Evolutionary conservation across 2,113 vertebrate genomes (phyloP), one percentile per base, ranked within the genome.

Genomic region (Antechinus stuartii): DNA sequence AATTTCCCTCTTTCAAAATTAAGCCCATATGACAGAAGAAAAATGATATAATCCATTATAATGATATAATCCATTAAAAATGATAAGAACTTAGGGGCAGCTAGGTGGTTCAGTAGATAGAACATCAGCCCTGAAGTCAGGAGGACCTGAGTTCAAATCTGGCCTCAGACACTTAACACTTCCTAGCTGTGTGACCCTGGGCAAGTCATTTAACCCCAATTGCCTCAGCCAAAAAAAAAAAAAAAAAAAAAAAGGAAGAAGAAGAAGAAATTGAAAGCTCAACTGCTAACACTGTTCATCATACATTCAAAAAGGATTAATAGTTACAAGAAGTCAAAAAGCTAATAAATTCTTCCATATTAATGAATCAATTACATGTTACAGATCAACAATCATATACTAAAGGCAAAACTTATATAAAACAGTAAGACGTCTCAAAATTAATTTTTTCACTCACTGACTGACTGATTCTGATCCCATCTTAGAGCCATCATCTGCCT

Each of bases 381-480:
- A 94, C 35, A 10, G 2, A 95, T 93, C 97, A 96, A 96, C 24
- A 47, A 95, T 92, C 50, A 92, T 50, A 96, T 91, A 68, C 26
- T 93, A 90, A 54, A 97, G 91, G 14, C 90, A 94, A 91, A 9
- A 93, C 95, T 90, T 24, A 90, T 2, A 30, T 92, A 91, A 97
- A 93, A 91, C 91, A 97, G 95, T 84, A 94, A 95, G 96, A 23
- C 92, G 94, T 56, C 95, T 8, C 27, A 95, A 95, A 96, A 96
- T 94, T 2, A 92, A 96, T 94, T 95, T 95, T 98, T 98, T 96
- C 97, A 99, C 99, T 99, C 98, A 99, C 99, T 99, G 99, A 98
- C 98, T 99, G 97, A 98, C 96, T 96, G 98, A 96, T 96, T 99
- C 98, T 76, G 97, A 95, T 96, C 96, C 98, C 95, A 97, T 97